Base-by-base conservation (phyloP, 2,113 vertebrate species). In the Edolisoma coerulescens region DNA sequence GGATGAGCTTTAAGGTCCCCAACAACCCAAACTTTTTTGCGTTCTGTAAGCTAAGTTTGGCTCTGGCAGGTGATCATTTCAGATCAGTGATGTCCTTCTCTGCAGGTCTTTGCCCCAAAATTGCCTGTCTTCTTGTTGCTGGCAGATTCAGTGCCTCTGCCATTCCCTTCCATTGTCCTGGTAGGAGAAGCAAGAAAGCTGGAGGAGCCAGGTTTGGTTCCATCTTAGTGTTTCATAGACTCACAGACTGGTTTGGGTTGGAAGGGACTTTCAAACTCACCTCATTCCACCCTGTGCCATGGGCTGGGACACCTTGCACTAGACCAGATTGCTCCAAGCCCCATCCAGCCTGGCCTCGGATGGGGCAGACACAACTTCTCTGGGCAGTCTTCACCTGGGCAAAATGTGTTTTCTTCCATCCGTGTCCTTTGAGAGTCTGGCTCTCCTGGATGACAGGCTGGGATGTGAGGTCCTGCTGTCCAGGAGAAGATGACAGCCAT, bases 131-230 rank as follows among this genome's bases (percentile, higher is more conserved):
- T 16, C 42, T 50, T 47, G 6, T 32, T 44, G 59, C 32, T 56
- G 45, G 32, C 44, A 47, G 24, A 54, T 87, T 87, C 28, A 32
- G 30, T 7, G 5, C 39, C 20, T 87, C 33, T 79, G 68, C n/a
- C 1, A 0, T 73, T 56, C 19, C 23, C 16, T 64, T 35, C 30
- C 0, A 0, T 64, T 77, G 28, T 26, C 59, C 26, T 80, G 18
- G 32, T 16, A 5, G 0, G 6, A 49, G 19, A 65, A 82, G 47
- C 49, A 64, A 26, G 23, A 33, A 45, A 80, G 32, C 63, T 4
- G 33, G 61, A 77, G 44, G 49, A 75, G 47, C 28, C 21, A 24
- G 17, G 32, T 83, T 75, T 67, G 49, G 24, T 70, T 69, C 45
- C 37, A 13, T 37, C 39, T 69, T n/a, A 44, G 45, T 44, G 44